Conservation (phyloP, 2,797 vertebrate species). For the Sternarchorhynchus goeldii region DNA sequence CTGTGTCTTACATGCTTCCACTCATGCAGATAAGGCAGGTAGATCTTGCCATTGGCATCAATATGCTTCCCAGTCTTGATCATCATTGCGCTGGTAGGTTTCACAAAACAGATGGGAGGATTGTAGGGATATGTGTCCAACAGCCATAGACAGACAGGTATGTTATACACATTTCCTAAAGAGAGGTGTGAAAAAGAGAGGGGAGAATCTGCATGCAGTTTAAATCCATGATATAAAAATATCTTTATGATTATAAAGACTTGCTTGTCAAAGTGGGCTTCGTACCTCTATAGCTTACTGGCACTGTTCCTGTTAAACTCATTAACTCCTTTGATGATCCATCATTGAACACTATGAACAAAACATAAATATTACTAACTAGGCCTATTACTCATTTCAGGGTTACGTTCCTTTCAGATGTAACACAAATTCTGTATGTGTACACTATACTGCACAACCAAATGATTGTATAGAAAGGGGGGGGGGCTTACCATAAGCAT, state of each 20-base stretch:
- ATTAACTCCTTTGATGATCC: constrained; percentile 92
- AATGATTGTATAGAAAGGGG: neutral
- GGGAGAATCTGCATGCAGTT: too few species aligned
- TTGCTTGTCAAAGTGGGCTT: constrained; percentile 10
- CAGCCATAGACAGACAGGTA: constrained; percentile 96
- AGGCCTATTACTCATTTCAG: neutral
- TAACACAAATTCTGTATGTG: neutral
- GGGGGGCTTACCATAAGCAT: constrained; percentile 86
- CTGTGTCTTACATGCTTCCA: constrained; percentile 93
- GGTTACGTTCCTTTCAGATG: neutral
- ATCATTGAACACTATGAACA: constrained; percentile 91
- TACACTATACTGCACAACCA: neutral
- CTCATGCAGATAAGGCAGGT: constrained; percentile 96
- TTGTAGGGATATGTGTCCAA: constrained; percentile 98
- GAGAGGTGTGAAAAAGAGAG: neutral
- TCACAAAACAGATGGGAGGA: constrained; percentile 98
- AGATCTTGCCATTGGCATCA: constrained; percentile 97
- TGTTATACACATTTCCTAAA: constrained; percentile 94
- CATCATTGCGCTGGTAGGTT: constrained; percentile 98
- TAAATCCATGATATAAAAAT: too few species aligned
- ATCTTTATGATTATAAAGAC: too few species aligned
- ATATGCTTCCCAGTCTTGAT: constrained; percentile 99
- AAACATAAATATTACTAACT: neutral
- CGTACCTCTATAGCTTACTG: constrained; percentile 93
- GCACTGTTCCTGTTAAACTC: constrained; percentile 95